Base-by-base conservation (phyloP, 2,888 invertebrate species). In the Athalia circularis region DNA sequence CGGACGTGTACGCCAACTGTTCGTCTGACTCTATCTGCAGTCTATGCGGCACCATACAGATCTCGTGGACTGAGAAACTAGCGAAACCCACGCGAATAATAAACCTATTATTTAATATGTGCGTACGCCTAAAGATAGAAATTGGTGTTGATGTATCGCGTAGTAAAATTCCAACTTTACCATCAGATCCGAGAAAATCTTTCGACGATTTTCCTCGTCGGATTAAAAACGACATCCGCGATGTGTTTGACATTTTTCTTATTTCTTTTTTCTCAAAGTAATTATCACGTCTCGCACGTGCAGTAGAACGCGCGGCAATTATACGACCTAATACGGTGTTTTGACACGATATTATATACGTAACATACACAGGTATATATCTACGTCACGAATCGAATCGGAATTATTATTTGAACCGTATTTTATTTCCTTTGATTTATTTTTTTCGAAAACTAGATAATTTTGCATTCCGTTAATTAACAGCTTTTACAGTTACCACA, bases 1-100 rank as follows among this genome's bases (percentile, higher is more conserved):
- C 57, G 72, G 57, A 59, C 59, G n/a, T 72, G 59, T 59, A 29
- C 52, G 65, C 48, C 65, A 11, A 54, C 54, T n/a, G 54, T 9
- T 54, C 5, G 65, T 48, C 62, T 29, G 62, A 62, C 62, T 61
- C 8, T 54, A 8, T 54, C 9, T n/a, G 9, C n/a, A 3, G 54
- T 54, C 54, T 54, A 54, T n/a, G 54, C n/a, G 9, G 8, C 54
- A 54, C 54, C n/a, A n/a, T 54, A 11, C 54, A 54, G n/a, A 54
- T 8, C n/a, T 2, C 54, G 9, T 54, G 54, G n/a, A 8, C n/a
- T n/a, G 54, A 61, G 61, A 61, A 61, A 29, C 29, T 2, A 29
- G 29, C 29, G 29, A 29, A 29, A 29, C 29, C 29, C 13, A 61
- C 61, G 13, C 54, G 54, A 54, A 3, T n/a, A 54, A n/a, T 54